phyloP scores from a whole-genome alignment of 2,888 invertebrate species.

The Mythimna impura region DNA sequence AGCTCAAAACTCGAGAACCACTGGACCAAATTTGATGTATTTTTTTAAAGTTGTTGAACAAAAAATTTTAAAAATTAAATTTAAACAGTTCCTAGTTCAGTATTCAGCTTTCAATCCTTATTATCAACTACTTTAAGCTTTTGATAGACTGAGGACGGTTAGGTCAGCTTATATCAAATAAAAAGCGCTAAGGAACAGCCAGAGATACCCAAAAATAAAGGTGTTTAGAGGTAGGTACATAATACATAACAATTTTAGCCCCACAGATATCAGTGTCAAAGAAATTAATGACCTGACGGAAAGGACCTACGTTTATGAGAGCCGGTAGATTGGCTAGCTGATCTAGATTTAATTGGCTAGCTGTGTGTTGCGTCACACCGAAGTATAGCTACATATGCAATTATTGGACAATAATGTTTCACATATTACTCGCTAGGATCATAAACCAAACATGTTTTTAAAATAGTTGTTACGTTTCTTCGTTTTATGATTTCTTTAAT shows the following conservation, averaged over 20 bases:
- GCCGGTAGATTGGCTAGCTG: slow-evolving; percentile 47
- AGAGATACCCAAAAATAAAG: neutral
- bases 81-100: no score
- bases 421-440: slow-evolving; percentile 41
- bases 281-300: slow-evolving; percentile 67
- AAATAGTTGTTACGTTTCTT: slow-evolving; percentile 52
- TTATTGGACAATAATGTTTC: slow-evolving; percentile 60
- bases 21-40: no score
- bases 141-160: no score
- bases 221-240: slow-evolving; percentile 4
- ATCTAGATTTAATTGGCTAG: slow-evolving; percentile 66
- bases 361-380: slow-evolving; percentile 55
- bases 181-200: neutral
- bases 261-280: slow-evolving; percentile 64
- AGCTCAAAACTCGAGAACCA: no score
- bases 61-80: no score
- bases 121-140: no score
- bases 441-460: slow-evolving; percentile 55
- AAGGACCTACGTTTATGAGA: slow-evolving; percentile 65
- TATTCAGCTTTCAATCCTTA: no score
- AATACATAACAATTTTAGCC: slow-evolving; percentile 30
- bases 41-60: no score
- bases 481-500: slow-evolving; percentile 56
- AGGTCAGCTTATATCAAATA: no score
- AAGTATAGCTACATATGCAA: slow-evolving; percentile 44